Evolutionary conservation across 1,140 invertebrate genomes (phyloP).

Genomic region (Maniola jurtina): DNA sequence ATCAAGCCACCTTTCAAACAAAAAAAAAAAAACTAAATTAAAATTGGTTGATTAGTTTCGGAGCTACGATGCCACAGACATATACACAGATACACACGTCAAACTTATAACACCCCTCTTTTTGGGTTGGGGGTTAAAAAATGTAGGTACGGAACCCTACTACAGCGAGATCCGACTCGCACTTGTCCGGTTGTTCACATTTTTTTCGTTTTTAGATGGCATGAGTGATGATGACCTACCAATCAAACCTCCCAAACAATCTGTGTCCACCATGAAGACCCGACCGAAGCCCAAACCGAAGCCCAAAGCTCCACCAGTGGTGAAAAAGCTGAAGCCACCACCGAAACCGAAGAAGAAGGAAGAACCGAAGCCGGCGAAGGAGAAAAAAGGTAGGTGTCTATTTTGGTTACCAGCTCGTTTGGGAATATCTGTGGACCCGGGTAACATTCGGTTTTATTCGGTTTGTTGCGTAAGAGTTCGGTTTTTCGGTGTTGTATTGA

Average conservation of each 20-base stretch:
- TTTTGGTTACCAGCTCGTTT: not conserved
- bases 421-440: not conserved
- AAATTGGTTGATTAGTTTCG: too few relatives aligned
- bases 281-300: not conserved
- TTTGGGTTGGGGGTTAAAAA: too few relatives aligned
- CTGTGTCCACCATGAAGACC: not conserved
- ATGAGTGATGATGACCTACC: not conserved
- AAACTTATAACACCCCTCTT: too few relatives aligned
- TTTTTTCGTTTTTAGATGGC: not conserved
- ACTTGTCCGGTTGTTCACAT: too few relatives aligned
- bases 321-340: conserved; percentile 1
- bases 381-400: conserved; percentile 18
- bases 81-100: too few relatives aligned
- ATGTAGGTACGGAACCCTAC: too few relatives aligned
- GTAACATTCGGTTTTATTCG: not conserved
- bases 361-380: not conserved
- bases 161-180: too few relatives aligned
- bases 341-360: conserved; percentile 1
- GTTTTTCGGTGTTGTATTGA: too few relatives aligned
- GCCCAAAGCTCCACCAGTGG: not conserved
- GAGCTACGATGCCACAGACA: too few relatives aligned
- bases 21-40: too few relatives aligned
- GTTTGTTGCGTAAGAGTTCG: too few relatives aligned
- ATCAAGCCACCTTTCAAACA: too few relatives aligned
- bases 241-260: not conserved